Base-by-base conservation (phyloP, 2,113 vertebrate genomes). In the Pollimyrus isidori region DNA sequence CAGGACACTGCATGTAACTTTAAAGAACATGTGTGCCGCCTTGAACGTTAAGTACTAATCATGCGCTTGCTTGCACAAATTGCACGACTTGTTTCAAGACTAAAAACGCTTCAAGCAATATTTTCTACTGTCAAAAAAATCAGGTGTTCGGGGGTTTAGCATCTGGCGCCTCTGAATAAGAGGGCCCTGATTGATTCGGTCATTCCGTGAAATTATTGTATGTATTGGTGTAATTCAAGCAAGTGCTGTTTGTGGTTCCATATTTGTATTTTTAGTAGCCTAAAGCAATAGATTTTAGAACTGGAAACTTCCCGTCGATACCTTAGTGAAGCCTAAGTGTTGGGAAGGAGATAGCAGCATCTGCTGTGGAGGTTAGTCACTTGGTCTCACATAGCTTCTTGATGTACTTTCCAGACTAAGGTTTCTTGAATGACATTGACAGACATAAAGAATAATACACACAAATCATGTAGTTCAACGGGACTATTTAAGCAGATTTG, bases 321-420 rank as follows among this genome's bases (percentile, higher is more conserved):
- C 88, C 88, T 89, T 89, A 89, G 62, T 58, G n/a, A 90, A 86
- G 92, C 45, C 91, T 92, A 93, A 94, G 93, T 94, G 91, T 94
- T 93, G 15, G 65, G 93, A 92, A 91, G 53, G 52, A 58, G 90
- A 90, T 42, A 92, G 92, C 92, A 94, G 92, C 93, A 95, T 96
- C 93, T 95, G 94, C 93, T 92, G 88, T 89, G 91, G 45, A 69
- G 92, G 92, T 95, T 96, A 95, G 95, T 93, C 93, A 91, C 85
- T 48, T 91, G 93, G 91, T 92, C 93, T 90, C 89, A 21, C 21
- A 86, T 39, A 93, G 93, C 52, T 91, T 93, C 92, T 92, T 93
- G 90, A 92, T 91, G 90, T 87, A 42, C 39, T 48, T 92, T 91
- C 91, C 93, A 94, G 93, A 94, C 93, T 92, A 92, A 94, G 94